phyloP scores from a whole-genome alignment of 2,888 invertebrate genomes.

The Thereva nobilitata region DNA sequence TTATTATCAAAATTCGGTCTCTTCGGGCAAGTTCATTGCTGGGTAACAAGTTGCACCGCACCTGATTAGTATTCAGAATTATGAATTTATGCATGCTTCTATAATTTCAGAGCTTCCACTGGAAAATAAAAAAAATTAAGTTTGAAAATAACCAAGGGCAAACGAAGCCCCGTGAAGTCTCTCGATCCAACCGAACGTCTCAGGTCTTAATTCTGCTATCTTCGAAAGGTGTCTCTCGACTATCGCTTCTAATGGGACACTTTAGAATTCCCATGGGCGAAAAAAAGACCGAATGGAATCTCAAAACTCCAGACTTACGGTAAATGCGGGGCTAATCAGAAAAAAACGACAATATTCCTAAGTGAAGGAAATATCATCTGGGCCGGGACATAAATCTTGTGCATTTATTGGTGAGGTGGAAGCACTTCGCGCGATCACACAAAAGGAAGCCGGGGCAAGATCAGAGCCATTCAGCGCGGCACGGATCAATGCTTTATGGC shows the following conservation, averaged over 20 bases:
- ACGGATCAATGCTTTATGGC: constrained; percentile 27
- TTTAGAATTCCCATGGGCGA: constrained; percentile 17
- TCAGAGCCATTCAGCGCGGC: constrained; percentile 24
- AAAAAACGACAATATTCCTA: constrained; percentile 4
- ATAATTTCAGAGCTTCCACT: too few relatives aligned
- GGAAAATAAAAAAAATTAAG: too few relatives aligned
- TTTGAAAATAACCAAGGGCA: too few relatives aligned
- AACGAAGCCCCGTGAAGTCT: neutral
- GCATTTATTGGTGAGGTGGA: constrained; percentile 32
- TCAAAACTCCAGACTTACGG: constrained; percentile 18
- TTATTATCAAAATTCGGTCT: too few relatives aligned
- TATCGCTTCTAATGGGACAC: constrained; percentile 9
- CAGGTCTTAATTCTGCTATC: too few relatives aligned
- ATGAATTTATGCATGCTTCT: too few relatives aligned
- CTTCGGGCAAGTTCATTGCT: too few relatives aligned
- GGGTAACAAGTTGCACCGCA: too few relatives aligned
- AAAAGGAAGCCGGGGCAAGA: constrained; percentile 25
- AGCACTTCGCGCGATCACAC: constrained; percentile 25
- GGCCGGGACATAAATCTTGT: constrained; percentile 26
- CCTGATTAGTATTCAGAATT: too few relatives aligned
- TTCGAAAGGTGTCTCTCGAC: neutral
- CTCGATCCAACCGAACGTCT: neutral
- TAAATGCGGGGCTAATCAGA: constrained; percentile 6
- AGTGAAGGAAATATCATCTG: constrained; percentile 23
- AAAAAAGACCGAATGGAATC: constrained; percentile 22